These are phyloP conservation scores for Gorsachius goisagi DNA, from an alignment of 2,113 vertebrate species.

Conservation along the genomic window DNA sequence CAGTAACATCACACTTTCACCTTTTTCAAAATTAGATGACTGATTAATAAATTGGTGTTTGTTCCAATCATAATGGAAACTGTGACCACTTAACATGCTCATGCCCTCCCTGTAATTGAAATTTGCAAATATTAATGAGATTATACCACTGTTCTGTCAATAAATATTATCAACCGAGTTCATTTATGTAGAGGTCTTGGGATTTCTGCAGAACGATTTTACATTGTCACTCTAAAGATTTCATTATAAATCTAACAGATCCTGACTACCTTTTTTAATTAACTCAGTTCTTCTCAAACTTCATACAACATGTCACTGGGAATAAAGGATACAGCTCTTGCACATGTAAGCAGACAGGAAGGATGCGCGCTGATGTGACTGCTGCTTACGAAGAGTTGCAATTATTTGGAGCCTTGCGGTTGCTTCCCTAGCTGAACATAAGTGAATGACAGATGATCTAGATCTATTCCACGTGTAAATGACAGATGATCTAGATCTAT, in stretches of 20 bases:
- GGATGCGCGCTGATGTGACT: not conserved
- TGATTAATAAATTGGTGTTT: slow-evolving; percentile 11
- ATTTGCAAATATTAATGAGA: slow-evolving; percentile 59
- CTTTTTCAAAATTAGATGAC: not conserved
- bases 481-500: not conserved
- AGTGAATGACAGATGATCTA: not conserved
- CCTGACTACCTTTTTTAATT: slow-evolving; percentile 11
- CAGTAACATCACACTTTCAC: not conserved
- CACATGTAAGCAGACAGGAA: not conserved
- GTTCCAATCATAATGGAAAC: slow-evolving; percentile 17
- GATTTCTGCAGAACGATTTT: slow-evolving; percentile 27
- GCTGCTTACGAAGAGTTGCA: not conserved
- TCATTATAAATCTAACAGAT: not conserved
- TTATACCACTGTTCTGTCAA: slow-evolving; percentile 34
- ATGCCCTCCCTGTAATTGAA: slow-evolving; percentile 40
- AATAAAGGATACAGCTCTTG: not conserved
- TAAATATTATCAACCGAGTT: slow-evolving; percentile 48
- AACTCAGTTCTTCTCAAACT: slow-evolving; percentile 45
- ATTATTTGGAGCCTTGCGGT: not conserved
- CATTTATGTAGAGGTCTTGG: slow-evolving; percentile 26
- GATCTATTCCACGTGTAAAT: not conserved
- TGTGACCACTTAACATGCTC: not conserved
- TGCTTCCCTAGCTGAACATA: not conserved
- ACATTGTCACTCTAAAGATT: slow-evolving; percentile 10
- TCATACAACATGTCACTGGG: not conserved